Evolutionary conservation across 2,113 vertebrate species (phyloP).

Genomic region (cattle (Bos taurus)): ARS-UCD2.0 NC_037344.1:51061001-51061500

Average conservation of each 20-base stretch:
- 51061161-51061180: not conserved
- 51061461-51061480: not conserved
- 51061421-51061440: not conserved
- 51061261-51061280: not conserved
- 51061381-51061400: not conserved
- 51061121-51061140: not conserved
- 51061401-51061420: not conserved
- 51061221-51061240: no score
- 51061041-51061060: not conserved
- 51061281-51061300: not conserved
- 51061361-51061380: not conserved
- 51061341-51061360: fast-evolving
- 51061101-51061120: not conserved
- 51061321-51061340: not conserved
- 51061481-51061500: fast-evolving
- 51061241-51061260: not conserved
- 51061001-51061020: not conserved
- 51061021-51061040: not conserved
- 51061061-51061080: not conserved
- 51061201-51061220: not conserved
- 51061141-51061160: fast-evolving
- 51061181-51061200: not conserved
- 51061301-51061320: fast-evolving
- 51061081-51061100: no score
- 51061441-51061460: fast-evolving